phyloP scores from a whole-genome alignment of 2,113 vertebrate species.

The Steatornis caripensis region DNA sequence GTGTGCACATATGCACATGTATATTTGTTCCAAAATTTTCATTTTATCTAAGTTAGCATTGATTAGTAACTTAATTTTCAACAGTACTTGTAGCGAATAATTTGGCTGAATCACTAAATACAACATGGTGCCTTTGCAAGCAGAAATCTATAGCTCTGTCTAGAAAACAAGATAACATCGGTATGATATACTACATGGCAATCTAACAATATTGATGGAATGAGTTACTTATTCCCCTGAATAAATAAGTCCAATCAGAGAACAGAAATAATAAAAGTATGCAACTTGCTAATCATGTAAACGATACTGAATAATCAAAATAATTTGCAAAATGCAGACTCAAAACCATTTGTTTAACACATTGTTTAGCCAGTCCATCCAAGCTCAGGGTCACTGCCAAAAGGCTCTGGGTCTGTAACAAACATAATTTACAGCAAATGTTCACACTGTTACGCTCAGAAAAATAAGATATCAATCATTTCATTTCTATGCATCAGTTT shows the following conservation, averaged over 20 bases:
- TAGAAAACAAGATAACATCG: not conserved
- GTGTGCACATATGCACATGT: not conserved
- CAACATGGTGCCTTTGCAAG: not conserved
- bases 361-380: conserved; percentile 4
- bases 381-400: not conserved
- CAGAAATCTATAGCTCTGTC: not conserved
- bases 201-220: not conserved
- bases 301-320: not conserved
- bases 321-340: not conserved
- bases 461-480: not conserved
- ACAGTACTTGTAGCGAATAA: not conserved
- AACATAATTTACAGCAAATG: conserved; percentile 7
- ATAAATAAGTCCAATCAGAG: not conserved
- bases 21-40: not conserved
- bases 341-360: not conserved
- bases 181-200: not conserved
- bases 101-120: not conserved
- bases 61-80: not conserved
- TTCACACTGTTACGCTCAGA: not conserved
- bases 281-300: not conserved
- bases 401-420: conserved; percentile 9
- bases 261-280: not conserved
- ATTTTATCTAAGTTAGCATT: conserved; percentile 10
- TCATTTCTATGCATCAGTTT: not conserved
- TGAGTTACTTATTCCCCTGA: not conserved